A percentile compares a stretch with the other conserved stretches of the same genome.
Conservation (phyloP, 1,140 invertebrate genomes). For the Sinella curviseta region DNA sequence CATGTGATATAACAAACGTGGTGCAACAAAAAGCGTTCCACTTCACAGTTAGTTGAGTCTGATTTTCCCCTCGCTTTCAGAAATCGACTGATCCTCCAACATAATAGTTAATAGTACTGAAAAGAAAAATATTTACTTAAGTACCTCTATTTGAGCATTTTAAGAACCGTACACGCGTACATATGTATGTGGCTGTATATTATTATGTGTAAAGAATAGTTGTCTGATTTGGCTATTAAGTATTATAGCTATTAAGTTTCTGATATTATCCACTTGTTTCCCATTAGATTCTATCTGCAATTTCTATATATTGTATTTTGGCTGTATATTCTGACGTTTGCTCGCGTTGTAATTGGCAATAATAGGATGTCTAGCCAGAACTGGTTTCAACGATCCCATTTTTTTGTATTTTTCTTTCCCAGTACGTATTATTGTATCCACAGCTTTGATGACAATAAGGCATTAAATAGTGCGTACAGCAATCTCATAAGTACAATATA, state of each 20-base stretch:
- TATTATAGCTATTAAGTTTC: not conserved
- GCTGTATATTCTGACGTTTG: not conserved
- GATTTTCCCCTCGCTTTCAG: not conserved
- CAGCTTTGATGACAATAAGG: no score
- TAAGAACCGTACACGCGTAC: no score
- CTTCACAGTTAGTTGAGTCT: conserved; percentile 1
- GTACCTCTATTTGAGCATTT: no score
- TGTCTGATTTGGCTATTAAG: no score
- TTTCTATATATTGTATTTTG: no score
- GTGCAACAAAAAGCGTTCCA: not conserved
- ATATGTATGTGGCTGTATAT: no score
- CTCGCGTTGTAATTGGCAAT: not conserved
- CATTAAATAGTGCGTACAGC: no score
- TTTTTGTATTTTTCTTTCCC: not conserved
- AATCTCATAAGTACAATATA: no score
- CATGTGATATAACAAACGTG: no score
- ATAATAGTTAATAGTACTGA: no score
- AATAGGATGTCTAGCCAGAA: not conserved
- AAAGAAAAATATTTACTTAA: not conserved
- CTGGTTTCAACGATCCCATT: not conserved
- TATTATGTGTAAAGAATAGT: no score
- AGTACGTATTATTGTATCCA: not conserved
- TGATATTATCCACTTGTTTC: not conserved
- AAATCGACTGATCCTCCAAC: not conserved
- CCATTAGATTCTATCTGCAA: not conserved